A percentile compares a stretch with the other conserved stretches of the same genome.
These are phyloP conservation scores for Scrobipalpa atriplicella DNA, from an alignment of 2,888 invertebrate genomes.

Conservation along the genomic window DNA sequence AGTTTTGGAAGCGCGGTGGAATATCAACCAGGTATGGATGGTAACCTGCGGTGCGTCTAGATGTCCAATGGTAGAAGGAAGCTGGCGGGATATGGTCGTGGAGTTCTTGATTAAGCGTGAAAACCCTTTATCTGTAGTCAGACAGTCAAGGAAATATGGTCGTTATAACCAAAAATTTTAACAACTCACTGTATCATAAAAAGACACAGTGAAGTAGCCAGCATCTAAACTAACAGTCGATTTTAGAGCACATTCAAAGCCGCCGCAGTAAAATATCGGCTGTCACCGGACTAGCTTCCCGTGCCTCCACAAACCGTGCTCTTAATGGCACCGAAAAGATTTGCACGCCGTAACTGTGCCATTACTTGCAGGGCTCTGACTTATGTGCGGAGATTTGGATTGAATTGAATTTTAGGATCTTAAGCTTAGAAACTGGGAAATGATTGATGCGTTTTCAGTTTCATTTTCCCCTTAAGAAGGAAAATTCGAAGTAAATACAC, in stretches of 20 bases:
- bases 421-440: background rate
- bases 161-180: too few species aligned
- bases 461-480: too few species aligned
- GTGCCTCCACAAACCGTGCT: slow-evolving; percentile 3
- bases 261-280: slow-evolving; percentile 2
- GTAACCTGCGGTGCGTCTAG: too few species aligned
- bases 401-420: slow-evolving; percentile 13
- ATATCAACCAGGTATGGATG: too few species aligned
- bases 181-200: background rate
- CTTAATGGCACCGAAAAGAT: slow-evolving; percentile 28
- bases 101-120: too few species aligned
- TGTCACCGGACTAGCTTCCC: slow-evolving; percentile 9
- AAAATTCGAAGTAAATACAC: too few species aligned
- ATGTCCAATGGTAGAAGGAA: too few species aligned
- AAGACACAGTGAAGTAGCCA: background rate
- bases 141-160: background rate
- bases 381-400: background rate
- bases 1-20: too few species aligned
- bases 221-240: slow-evolving; percentile 15
- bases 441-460: background rate
- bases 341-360: slow-evolving; percentile 25
- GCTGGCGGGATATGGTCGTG: too few species aligned
- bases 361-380: slow-evolving; percentile 28
- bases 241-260: slow-evolving; percentile 17
- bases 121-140: too few species aligned